phyloP scores from a whole-genome alignment of 2,888 invertebrate species.

The Dryocosmus kuriphilus region DNA sequence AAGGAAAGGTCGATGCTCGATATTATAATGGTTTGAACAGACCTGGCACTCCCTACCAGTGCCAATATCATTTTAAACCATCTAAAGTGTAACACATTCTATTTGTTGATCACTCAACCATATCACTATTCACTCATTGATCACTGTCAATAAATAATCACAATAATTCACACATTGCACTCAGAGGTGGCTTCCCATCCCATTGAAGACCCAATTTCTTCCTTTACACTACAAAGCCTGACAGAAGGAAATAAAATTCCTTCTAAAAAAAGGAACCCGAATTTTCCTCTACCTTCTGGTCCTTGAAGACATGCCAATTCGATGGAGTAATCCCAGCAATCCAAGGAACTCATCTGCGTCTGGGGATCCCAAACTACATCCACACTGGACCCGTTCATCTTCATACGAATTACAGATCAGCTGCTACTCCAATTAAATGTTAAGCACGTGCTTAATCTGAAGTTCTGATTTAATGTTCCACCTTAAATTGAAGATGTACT shows the following conservation, averaged over 20 bases:
- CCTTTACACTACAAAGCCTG: neutral
- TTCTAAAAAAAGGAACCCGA: neutral
- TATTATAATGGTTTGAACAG: neutral
- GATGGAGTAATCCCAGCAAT: slow-evolving; percentile 91
- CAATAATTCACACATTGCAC: neutral
- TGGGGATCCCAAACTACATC: slow-evolving; percentile 76
- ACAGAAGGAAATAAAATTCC: neutral
- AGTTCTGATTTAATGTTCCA: neutral
- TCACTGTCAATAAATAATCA: neutral
- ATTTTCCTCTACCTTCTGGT: slow-evolving; percentile 82
- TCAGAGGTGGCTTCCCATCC: neutral
- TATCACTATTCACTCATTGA: neutral
- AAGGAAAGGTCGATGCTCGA: neutral
- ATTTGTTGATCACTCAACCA: neutral
- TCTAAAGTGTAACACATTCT: neutral
- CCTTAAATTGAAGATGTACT: neutral
- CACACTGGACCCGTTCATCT: slow-evolving; percentile 72
- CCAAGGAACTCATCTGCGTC: slow-evolving; percentile 83
- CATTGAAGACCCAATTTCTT: neutral
- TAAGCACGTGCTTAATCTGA: no score
- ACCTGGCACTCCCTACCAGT: neutral
- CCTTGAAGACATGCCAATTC: slow-evolving; percentile 89
- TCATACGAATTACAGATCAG: slow-evolving; percentile 42
- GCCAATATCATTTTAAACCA: neutral
- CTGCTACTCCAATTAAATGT: neutral